Evolutionary conservation across 2,797 vertebrate genomes (phyloP), one percentile per base, ranked within the genome.

Genomic region (Chelmon rostratus): DNA sequence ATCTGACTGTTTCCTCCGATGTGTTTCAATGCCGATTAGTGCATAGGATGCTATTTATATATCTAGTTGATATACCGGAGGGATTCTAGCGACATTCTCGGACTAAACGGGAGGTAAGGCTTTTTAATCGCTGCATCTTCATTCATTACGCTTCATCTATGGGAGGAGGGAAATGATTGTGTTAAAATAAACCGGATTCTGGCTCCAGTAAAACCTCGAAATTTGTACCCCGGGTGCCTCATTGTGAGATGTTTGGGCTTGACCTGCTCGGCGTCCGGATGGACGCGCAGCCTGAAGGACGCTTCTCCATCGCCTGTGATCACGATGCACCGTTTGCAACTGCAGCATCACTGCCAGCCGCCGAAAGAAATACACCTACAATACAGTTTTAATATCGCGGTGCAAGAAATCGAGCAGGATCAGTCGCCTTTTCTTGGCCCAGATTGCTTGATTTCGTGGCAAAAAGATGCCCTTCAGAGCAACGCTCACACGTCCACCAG

Each of bases 231-330:
- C 7, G 6, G 16, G 4, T 13, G n/a, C 33, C 47, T 76, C 53
- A 59, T 7, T 31, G 64, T 50, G 64, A 31, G 35, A 53, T 52
- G 53, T 40, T 42, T 38, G 46, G 42, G 53, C 21, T 80, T 73
- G 82, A 81, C 68, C 68, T 59, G 70, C 40, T 74, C 47, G 19
- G 66, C 40, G 80, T 78, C 58, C 37, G 82, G 77, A 86, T 78
- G 85, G 53, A 54, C 87, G 84, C 78, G 63, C 80, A 61, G 86
- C 80, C 84, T 94, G 94, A 95, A 95, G 94, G 95, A 92, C 95
- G 94, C 91, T 66, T 54, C 90, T 89, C 91, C 89, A 91, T 92
- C 90, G 88, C 78, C 79, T 56, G 66, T 31, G 80, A 79, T 93
- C 86, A 81, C 87, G 90, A 91, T 84, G 77, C 68, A 44, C 89